Percentiles rank a stretch among this genome's conserved stretches.
Evolutionary conservation across 1,140 invertebrate species (phyloP).

Genomic region (Zaprionus capensis): DNA sequence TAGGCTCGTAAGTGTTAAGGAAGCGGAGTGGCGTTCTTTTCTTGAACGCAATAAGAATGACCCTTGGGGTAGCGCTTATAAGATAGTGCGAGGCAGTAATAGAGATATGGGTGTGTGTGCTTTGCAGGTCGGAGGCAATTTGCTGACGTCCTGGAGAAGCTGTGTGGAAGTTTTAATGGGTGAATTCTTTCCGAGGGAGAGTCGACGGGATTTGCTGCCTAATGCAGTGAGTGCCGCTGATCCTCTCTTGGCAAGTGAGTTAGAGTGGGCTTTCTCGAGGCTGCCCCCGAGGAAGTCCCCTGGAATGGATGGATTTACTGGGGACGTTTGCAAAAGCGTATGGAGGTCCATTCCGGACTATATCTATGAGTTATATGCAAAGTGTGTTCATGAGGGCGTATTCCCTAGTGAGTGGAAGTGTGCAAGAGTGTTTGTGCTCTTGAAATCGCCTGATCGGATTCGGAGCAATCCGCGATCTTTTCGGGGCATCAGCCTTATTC

Average conservation of each 20-base stretch:
- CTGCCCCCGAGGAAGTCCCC: conserved; percentile 24
- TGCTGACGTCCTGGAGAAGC: not conserved
- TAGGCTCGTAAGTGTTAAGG: too few relatives aligned
- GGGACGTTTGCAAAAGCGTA: conserved; percentile 22
- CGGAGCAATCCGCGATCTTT: conserved; percentile 5
- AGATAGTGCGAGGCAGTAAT: not conserved
- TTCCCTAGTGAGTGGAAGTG: conserved; percentile 5
- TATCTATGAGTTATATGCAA: conserved; percentile 3
- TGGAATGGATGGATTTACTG: conserved; percentile 27
- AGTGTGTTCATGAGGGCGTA: not conserved
- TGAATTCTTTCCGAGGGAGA: conserved; percentile 1
- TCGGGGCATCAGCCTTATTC: conserved; percentile 4
- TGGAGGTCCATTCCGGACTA: conserved; percentile 38
- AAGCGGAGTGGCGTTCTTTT: too few relatives aligned
- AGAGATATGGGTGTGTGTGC: not conserved
- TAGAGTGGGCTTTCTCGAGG: not conserved
- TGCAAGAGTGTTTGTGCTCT: conserved; percentile 8
- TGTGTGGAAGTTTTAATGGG: not conserved
- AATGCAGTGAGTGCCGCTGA: not conserved
- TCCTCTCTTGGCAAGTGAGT: not conserved
- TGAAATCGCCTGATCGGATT: conserved; percentile 2
- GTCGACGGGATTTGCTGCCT: not conserved
- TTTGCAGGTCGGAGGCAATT: not conserved
- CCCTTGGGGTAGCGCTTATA: not conserved
- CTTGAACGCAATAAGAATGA: too few relatives aligned